These are phyloP conservation scores for Arrhopalites spinosus DNA, from an alignment of 2,888 invertebrate species.

Conservation along the genomic window DNA sequence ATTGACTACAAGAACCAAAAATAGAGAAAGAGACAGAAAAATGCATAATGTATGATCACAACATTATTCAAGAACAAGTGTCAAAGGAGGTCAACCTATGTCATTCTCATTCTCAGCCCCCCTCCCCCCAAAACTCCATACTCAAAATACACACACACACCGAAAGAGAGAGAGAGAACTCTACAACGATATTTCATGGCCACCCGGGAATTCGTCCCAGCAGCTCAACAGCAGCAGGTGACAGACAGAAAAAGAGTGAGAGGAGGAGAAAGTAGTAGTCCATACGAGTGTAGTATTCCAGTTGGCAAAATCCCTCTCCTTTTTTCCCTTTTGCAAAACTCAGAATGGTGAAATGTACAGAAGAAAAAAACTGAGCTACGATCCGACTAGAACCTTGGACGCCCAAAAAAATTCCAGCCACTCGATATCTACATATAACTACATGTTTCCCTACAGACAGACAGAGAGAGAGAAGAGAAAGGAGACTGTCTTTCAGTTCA, in stretches of 20 bases:
- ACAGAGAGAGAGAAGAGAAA: no score
- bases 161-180: not conserved
- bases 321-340: not conserved
- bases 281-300: no score
- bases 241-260: no score
- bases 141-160: not conserved
- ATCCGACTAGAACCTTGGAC: not conserved
- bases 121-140: not conserved
- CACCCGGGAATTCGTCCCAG: conserved; percentile 11
- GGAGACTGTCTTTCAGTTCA: no score
- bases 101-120: conserved; percentile 23
- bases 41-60: conserved; percentile 23
- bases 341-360: no score
- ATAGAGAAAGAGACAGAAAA: not conserved
- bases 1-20: no score
- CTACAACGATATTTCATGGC: conserved; percentile 21
- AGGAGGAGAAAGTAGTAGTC: no score
- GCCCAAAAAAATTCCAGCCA: not conserved
- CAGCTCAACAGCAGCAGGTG: no score
- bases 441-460: no score
- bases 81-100: conserved; percentile 24
- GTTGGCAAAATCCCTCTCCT: not conserved
- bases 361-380: not conserved
- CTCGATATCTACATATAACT: no score
- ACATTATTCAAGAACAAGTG: conserved; percentile 25